phyloP scores from a whole-genome alignment of 1,140 invertebrate species.

The Armadillidium nasatum region DNA sequence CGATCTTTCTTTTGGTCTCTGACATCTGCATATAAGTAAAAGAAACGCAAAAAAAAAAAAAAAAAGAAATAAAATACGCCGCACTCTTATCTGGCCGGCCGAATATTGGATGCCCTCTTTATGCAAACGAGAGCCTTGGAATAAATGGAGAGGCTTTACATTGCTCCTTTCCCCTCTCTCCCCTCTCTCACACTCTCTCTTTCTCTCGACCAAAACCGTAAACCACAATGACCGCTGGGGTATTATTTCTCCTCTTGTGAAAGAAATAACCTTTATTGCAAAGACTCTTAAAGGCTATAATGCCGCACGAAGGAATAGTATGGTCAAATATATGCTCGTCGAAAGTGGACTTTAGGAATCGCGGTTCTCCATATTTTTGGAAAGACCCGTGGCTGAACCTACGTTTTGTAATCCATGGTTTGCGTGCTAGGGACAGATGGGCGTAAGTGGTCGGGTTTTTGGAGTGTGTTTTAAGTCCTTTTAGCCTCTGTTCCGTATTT shows the following conservation, averaged over 20 bases:
- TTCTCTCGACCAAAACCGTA: background rate
- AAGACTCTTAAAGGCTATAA: background rate
- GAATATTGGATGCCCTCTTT: slow-evolving; percentile 4
- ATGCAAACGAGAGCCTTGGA: background rate
- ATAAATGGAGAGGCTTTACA: slow-evolving; percentile 7
- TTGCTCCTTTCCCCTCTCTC: background rate
- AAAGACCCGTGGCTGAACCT: background rate
- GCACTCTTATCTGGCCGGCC: slow-evolving; percentile 1
- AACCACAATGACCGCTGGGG: background rate
- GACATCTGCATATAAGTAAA: background rate
- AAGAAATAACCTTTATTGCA: background rate
- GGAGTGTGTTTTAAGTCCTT: background rate
- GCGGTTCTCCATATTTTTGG: slow-evolving; percentile 4
- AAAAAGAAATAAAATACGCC: background rate
- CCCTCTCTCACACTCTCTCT: no score
- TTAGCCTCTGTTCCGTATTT: background rate
- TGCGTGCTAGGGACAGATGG: background rate
- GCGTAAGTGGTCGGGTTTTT: background rate
- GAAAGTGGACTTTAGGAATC: background rate
- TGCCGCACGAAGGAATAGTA: background rate
- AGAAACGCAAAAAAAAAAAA: background rate
- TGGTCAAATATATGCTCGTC: background rate
- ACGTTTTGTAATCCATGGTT: background rate
- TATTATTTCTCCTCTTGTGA: no score
- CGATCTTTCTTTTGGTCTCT: background rate